These are phyloP conservation scores for Arion vulgaris DNA, from an alignment of 1,140 invertebrate genomes.

Conservation along the genomic window DNA sequence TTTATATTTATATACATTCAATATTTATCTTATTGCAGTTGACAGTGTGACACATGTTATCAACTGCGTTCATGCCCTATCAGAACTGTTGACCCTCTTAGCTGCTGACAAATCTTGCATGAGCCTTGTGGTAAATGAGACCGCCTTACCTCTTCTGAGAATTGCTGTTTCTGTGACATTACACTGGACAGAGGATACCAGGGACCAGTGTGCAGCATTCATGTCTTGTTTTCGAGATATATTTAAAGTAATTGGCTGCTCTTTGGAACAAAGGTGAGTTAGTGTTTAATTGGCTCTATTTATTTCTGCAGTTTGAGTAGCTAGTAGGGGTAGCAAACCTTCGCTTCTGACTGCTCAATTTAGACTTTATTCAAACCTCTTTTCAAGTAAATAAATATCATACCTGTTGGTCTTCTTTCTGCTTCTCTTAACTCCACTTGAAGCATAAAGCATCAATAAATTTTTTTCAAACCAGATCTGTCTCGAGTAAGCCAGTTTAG, in stretches of 20 bases:
- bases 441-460: no score
- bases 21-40: not conserved
- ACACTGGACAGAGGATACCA: conserved; percentile 18
- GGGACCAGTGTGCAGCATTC: not conserved
- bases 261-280: conserved; percentile 9
- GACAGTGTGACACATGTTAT: not conserved
- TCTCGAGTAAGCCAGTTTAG: no score
- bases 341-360: no score
- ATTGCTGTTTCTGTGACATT: not conserved
- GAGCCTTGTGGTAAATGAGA: not conserved
- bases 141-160: conserved; percentile 7
- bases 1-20: no score
- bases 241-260: conserved; percentile 1
- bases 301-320: no score
- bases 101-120: not conserved
- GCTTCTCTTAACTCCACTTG: no score
- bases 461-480: no score
- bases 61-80: not conserved
- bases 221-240: conserved; percentile 7
- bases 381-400: no score
- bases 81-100: not conserved
- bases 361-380: no score
- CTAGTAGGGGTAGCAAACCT: no score
- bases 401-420: no score
- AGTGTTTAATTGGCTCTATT: not conserved